Conservation (phyloP, 2,797 vertebrate genomes). For the Melanotaenia nigrans region DNA sequence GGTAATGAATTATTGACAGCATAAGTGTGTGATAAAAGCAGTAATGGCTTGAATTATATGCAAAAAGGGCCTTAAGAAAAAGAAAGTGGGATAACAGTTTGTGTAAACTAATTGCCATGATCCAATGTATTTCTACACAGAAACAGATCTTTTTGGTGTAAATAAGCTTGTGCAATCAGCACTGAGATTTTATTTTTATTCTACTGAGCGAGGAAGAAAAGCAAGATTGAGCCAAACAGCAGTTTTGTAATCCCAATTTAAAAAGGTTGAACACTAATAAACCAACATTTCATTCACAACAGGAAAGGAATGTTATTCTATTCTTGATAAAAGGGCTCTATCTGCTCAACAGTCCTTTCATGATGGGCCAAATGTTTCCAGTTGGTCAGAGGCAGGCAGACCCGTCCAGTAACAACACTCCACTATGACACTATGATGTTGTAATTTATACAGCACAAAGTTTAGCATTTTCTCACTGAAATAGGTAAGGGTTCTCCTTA, state of each 20-base stretch:
- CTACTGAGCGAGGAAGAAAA: background rate
- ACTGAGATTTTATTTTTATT: background rate
- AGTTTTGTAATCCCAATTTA: background rate
- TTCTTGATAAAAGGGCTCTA: too few species aligned
- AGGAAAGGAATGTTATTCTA: background rate
- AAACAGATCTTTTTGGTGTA: background rate
- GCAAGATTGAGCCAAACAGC: background rate
- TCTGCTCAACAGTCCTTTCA: background rate
- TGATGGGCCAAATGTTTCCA: background rate
- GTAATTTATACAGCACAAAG: background rate
- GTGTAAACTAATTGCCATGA: slow-evolving; percentile 7
- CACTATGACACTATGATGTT: background rate
- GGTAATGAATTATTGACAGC: slow-evolving; percentile 66
- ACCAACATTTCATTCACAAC: background rate
- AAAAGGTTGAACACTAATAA: background rate
- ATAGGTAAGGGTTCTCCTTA: too few species aligned
- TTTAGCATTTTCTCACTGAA: too few species aligned
- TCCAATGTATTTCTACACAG: slow-evolving; percentile 1
- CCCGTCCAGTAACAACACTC: background rate
- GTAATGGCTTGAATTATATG: slow-evolving; percentile 28
- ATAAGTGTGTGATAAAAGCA: slow-evolving; percentile 50
- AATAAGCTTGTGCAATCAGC: background rate
- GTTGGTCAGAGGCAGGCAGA: too few species aligned
- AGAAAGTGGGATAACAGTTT: background rate
- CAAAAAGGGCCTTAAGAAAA: slow-evolving; percentile 16